Conservation (phyloP, 2,797 vertebrate genomes). For the Pagetopsis macropterus region DNA sequence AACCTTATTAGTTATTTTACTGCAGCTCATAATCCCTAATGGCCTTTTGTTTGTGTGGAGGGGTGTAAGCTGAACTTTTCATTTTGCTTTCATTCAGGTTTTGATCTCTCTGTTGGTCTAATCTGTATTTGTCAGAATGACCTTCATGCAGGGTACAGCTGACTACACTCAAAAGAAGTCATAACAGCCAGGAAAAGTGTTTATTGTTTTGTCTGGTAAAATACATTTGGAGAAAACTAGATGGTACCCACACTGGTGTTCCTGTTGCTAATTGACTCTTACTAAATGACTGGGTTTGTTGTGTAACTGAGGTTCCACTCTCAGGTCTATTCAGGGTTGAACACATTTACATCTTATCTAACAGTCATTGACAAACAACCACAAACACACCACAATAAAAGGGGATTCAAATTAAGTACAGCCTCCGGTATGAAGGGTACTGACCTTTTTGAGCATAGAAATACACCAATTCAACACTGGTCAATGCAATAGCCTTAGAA, state of each 20-base stretch:
- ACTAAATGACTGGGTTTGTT: not conserved
- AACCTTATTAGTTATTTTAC: conserved; percentile 21
- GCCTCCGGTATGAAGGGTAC: not conserved
- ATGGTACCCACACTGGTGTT: not conserved
- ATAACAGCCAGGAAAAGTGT: not conserved
- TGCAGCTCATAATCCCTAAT: conserved; percentile 6
- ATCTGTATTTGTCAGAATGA: not conserved
- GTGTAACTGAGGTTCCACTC: conserved; percentile 1
- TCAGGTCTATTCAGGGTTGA: not conserved
- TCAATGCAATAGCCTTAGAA: not conserved
- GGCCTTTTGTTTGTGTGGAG: not conserved
- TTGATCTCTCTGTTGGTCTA: not conserved
- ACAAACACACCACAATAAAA: not conserved
- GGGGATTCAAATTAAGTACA: not conserved
- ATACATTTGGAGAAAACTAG: not conserved
- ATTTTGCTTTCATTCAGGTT: conserved; percentile 4
- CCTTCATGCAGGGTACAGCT: not conserved
- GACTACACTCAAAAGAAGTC: not conserved
- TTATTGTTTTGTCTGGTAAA: not conserved
- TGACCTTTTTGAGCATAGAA: not conserved
- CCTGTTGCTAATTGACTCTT: not conserved
- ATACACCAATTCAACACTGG: not conserved
- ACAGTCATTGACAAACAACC: not conserved
- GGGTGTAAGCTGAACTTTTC: conserved; percentile 17
- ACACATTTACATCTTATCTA: not conserved